Percentiles rank a stretch among this genome's conserved stretches.
These are phyloP conservation scores for Zosterops pallidus DNA, from an alignment of 2,113 vertebrate genomes.

Conservation along the genomic window DNA sequence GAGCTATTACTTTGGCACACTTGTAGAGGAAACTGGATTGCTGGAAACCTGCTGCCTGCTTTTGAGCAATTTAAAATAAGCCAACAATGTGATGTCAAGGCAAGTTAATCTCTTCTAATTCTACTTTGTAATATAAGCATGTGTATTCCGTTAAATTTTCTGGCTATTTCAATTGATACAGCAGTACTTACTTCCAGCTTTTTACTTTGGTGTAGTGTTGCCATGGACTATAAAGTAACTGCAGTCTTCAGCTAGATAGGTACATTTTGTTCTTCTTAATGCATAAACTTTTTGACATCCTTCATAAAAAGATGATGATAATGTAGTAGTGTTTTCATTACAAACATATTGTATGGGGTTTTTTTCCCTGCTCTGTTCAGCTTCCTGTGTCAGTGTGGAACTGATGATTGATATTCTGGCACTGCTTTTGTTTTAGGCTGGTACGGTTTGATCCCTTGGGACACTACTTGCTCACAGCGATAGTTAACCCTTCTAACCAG, in stretches of 20 bases:
- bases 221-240: background rate
- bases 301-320: background rate
- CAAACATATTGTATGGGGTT: background rate
- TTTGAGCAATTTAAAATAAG: background rate
- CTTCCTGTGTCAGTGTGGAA: background rate
- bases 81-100: background rate
- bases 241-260: background rate
- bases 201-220: background rate
- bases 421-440: conserved; percentile 79
- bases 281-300: background rate
- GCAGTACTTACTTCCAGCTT: background rate
- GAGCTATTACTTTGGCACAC: background rate
- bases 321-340: background rate
- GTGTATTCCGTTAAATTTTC: background rate
- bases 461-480: conserved; percentile 97
- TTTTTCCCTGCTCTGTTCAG: background rate
- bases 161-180: background rate
- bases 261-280: background rate
- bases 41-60: background rate
- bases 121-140: background rate
- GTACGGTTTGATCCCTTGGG: conserved; percentile 97
- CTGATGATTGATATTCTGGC: background rate
- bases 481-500: conserved; percentile 97
- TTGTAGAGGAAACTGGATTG: background rate
- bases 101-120: background rate